phyloP scores from a whole-genome alignment of 2,797 vertebrate genomes.

The Synanceia verrucosa region DNA sequence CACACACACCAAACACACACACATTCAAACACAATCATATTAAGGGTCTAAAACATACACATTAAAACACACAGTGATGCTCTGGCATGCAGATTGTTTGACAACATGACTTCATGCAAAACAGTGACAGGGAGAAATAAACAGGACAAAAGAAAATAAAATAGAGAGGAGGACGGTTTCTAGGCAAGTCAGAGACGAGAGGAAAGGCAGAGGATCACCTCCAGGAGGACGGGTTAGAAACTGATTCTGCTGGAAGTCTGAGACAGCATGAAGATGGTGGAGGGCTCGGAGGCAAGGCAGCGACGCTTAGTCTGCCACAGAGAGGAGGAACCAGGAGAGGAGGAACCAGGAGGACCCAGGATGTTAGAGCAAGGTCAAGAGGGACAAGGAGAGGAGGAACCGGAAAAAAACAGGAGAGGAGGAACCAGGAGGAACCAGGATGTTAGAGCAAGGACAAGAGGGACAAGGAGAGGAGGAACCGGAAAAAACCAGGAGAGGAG shows the following conservation, averaged over 20 bases:
- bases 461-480: too few species aligned
- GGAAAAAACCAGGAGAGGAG: too few species aligned
- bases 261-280: slow-evolving; percentile 99
- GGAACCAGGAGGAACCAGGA: too few species aligned
- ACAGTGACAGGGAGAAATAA: not conserved
- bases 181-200: not conserved
- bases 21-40: slow-evolving; percentile 21
- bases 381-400: slow-evolving; percentile 7
- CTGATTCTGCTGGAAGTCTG: slow-evolving; percentile 98
- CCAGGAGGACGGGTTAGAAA: slow-evolving; percentile 85
- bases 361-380: slow-evolving; percentile 33
- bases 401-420: too few species aligned
- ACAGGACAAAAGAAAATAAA: slow-evolving; percentile 47
- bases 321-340: slow-evolving; percentile 63
- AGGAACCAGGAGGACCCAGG: slow-evolving; percentile 58
- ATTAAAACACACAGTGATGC: slow-evolving; percentile 5
- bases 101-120: slow-evolving; percentile 22
- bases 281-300: slow-evolving; percentile 95
- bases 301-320: slow-evolving; percentile 89
- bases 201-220: slow-evolving; percentile 72
- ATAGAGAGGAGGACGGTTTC: not conserved
- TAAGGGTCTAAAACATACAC: not conserved
- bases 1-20: slow-evolving; percentile 33
- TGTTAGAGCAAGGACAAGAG: too few species aligned
- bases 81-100: slow-evolving; percentile 21